phyloP scores from a whole-genome alignment of 2,113 vertebrate genomes.

The Neofelis nebulosa region DNA sequence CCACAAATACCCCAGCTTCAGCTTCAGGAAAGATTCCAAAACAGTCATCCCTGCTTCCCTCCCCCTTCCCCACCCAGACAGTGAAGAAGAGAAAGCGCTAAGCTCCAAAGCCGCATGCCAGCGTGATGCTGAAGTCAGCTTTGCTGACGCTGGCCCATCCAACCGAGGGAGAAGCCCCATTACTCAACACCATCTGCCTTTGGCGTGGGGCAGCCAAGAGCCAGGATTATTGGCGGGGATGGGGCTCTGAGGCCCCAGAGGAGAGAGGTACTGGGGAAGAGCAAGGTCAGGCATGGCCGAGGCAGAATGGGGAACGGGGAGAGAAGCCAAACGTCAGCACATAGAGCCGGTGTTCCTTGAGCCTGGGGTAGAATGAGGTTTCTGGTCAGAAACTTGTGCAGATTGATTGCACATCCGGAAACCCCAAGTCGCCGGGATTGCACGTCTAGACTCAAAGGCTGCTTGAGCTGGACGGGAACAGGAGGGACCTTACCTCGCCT shows the following conservation, averaged over 20 bases:
- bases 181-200: conserved; percentile 77
- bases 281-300: neutral
- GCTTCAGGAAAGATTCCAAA: conserved; percentile 30
- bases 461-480: neutral
- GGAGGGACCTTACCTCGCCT: no score
- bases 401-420: neutral
- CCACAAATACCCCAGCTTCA: neutral
- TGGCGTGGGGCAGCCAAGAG: conserved; percentile 43
- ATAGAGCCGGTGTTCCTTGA: neutral
- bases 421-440: neutral
- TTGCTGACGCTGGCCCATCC: conserved; percentile 61
- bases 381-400: neutral
- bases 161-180: conserved; percentile 70
- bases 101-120: neutral
- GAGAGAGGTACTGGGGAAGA: neutral
- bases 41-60: neutral
- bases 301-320: rapidly evolving
- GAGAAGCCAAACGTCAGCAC: neutral
- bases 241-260: conserved; percentile 31
- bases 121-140: conserved; percentile 63
- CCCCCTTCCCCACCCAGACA: neutral
- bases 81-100: neutral
- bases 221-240: conserved; percentile 34
- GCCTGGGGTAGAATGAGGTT: neutral
- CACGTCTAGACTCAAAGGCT: neutral